Evolutionary conservation across 1,140 invertebrate species (phyloP).

Genomic region (Drosophila bocki): DNA sequence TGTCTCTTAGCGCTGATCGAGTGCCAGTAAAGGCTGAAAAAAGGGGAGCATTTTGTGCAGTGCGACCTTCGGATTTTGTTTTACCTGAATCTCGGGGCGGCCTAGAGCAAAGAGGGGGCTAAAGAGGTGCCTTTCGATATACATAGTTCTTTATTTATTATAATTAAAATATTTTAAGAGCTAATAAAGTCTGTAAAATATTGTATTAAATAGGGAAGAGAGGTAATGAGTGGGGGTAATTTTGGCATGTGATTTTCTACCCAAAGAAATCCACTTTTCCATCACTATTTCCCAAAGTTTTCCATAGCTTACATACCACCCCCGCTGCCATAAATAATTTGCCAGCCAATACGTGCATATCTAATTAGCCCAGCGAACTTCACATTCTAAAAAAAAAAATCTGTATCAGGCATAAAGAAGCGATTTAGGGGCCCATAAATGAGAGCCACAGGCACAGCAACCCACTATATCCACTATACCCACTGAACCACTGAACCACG

Average conservation of each 20-base stretch:
- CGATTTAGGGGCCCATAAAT: slow-evolving; percentile 71
- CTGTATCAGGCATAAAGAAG: slow-evolving; percentile 60
- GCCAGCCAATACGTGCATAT: slow-evolving; percentile 63
- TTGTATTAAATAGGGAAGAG: neutral
- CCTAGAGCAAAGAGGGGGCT: neutral
- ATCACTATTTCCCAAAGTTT: neutral
- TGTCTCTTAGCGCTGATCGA: slow-evolving; percentile 55
- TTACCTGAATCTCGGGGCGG: slow-evolving; percentile 29
- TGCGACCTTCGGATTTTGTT: slow-evolving; percentile 37
- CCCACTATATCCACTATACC: slow-evolving; percentile 9
- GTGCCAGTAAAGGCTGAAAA: slow-evolving; percentile 28
- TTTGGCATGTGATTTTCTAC: no score
- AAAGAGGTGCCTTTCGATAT: no score
- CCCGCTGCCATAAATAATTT: slow-evolving; percentile 29
- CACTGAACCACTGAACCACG: slow-evolving; percentile 10
- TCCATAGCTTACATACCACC: neutral
- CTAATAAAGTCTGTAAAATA: neutral
- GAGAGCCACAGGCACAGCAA: slow-evolving; percentile 20
- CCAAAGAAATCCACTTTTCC: neutral
- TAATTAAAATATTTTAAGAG: no score
- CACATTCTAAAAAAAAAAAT: slow-evolving; percentile 61
- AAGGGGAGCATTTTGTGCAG: slow-evolving; percentile 45
- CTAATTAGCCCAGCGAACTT: slow-evolving; percentile 63
- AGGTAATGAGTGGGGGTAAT: no score
- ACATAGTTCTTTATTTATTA: no score